phyloP scores from a whole-genome alignment of 2,797 vertebrate genomes.

The Anguilla pacifica region DNA sequence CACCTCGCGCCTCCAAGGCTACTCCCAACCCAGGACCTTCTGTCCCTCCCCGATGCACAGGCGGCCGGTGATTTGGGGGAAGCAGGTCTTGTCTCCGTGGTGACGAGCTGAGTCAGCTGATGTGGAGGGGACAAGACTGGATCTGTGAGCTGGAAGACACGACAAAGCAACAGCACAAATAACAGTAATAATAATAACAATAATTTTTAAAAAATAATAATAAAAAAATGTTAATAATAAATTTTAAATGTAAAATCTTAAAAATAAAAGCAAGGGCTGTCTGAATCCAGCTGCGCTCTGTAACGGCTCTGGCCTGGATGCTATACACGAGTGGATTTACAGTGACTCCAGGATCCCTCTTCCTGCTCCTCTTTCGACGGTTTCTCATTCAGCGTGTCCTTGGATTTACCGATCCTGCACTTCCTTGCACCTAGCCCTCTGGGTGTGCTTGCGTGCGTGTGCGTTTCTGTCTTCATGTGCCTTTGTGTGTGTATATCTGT shows the following conservation, averaged over 20 bases:
- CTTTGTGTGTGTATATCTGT: slow-evolving; percentile 28
- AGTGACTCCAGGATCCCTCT: background rate
- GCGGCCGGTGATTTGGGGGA: background rate
- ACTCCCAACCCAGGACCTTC: slow-evolving; percentile 9
- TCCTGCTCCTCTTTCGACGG: background rate
- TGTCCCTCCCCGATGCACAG: slow-evolving; percentile 21
- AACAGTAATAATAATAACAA: background rate
- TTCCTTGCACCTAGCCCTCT: background rate
- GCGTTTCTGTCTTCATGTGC: slow-evolving; percentile 38
- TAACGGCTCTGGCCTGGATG: background rate
- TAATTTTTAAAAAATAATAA: background rate
- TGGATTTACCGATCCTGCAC: slow-evolving; percentile 19
- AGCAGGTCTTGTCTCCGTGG: background rate
- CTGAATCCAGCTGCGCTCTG: background rate
- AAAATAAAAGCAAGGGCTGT: background rate
- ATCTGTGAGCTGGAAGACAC: background rate
- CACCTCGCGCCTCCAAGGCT: background rate
- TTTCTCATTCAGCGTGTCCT: slow-evolving; percentile 21
- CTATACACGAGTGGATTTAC: slow-evolving; percentile 24
- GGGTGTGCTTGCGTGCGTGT: slow-evolving; percentile 20
- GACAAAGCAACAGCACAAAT: background rate
- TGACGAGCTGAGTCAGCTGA: background rate
- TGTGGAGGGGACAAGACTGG: background rate
- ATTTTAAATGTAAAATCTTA: background rate
- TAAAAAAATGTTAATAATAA: background rate